Evolutionary conservation across 2,888 invertebrate species (phyloP), one percentile per base, ranked within the genome.

Genomic region (Agrilus cyanescens): DNA sequence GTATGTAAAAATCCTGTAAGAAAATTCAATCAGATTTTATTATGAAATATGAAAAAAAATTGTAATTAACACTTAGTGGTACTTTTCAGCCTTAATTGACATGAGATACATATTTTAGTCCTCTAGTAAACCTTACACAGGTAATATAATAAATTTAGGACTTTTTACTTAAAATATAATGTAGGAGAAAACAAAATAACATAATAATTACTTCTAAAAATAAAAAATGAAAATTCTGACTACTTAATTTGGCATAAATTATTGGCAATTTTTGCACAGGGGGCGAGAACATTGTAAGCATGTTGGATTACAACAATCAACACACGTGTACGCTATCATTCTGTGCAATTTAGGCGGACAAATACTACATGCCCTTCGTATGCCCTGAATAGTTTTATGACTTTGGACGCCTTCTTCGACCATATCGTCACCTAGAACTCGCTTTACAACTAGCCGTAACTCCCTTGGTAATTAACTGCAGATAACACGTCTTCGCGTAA

Each of bases 291-390:
- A 18, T 18, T 18, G 18, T 41, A 42, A 44, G 41, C 37, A 50
- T 41, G 45, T 42, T 46, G 43, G 46, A 46, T 46, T 45, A 46
- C 34, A 43, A 44, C 44, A 46, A 38, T 42, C 46, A 31, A 47
- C 40, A 49, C 47, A 47, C n/a, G 39, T 45, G 46, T 47, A 46
- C 37, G 31, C 38, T 34, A 47, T 41, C 47, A 47, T 49, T 47
- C 46, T 47, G 44, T 46, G 46, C 8, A 49, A 37, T 46, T 46
- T 44, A 39, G 38, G 30, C 16, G 40, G 40, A 44, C 41, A 46
- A 48, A 50, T 43, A 31, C 42, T 44, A 42, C 44, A 46, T 46
- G 46, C 50, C 46, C 41, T 50, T 48, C 45, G 38, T 15, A 45
- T 48, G 46, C 45, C 41, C 39, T 48, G 45, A 38, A 43, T 42